Conservation (phyloP, 2,797 vertebrate genomes). For the Artibeus jamaicensis region DNA sequence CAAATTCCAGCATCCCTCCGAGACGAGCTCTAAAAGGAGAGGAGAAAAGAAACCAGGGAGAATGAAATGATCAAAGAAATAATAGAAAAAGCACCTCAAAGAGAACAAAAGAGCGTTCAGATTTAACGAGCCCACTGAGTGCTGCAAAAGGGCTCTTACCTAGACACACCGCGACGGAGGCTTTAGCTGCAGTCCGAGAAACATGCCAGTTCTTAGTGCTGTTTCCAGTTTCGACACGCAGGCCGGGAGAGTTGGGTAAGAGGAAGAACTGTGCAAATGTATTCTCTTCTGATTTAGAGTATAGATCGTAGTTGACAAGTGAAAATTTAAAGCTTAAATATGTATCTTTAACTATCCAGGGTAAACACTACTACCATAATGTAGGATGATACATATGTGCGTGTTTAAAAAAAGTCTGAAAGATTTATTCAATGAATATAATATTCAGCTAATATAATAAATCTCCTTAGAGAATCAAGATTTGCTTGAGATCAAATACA, state of each 20-base stretch:
- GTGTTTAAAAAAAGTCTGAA: not conserved
- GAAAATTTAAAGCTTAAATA: not conserved
- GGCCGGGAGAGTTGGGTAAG: not conserved
- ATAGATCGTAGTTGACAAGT: not conserved
- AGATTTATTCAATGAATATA: not conserved
- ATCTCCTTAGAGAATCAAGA: not conserved
- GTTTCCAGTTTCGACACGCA: not conserved
- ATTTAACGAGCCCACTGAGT: not conserved
- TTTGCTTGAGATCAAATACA: not conserved
- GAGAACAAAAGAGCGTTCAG: not conserved
- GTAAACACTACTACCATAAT: not conserved
- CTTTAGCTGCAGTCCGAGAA: not conserved
- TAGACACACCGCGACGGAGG: not conserved
- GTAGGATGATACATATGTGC: not conserved
- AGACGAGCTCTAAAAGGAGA: not conserved
- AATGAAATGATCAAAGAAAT: not conserved
- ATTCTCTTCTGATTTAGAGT: not conserved
- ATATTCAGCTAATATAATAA: not conserved
- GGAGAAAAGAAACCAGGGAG: not conserved
- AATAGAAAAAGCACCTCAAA: not conserved
- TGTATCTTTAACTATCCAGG: not conserved
- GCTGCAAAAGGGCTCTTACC: not conserved
- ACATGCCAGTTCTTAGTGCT: not conserved
- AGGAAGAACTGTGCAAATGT: not conserved
- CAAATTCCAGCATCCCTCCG: not conserved